Percentiles rank a stretch among this genome's conserved stretches.
phyloP scores from a whole-genome alignment of 2,888 invertebrate genomes.

The Blomia tropicalis region DNA sequence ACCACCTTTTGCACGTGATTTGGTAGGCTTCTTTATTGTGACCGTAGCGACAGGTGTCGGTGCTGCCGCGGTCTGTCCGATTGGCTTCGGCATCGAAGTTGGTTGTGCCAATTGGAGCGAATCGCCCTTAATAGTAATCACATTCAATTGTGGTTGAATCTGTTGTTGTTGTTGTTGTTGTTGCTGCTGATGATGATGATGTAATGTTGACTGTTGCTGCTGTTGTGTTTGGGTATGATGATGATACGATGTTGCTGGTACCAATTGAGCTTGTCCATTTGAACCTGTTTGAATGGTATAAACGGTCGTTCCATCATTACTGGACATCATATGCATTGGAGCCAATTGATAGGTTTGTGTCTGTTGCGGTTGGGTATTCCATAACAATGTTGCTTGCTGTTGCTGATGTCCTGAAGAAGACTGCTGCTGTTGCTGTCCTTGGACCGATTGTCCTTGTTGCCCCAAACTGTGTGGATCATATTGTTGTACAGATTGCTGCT shows the following conservation, averaged over 20 bases:
- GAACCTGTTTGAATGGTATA: not conserved
- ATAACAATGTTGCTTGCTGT: not conserved
- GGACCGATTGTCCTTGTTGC: not conserved
- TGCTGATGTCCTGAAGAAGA: not conserved
- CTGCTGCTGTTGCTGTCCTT: not conserved
- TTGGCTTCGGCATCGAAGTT: not conserved
- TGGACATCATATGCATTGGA: not conserved
- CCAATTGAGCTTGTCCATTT: not conserved
- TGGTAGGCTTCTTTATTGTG: not conserved
- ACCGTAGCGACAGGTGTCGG: not conserved
- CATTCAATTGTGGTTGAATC: not conserved
- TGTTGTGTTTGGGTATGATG: not conserved
- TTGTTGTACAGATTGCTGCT: not conserved
- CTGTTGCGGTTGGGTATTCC: not conserved
- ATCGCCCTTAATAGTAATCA: not conserved
- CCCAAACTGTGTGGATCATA: not conserved
- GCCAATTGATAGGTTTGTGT: not conserved
- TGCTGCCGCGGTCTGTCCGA: not conserved
- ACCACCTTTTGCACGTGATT: not conserved
- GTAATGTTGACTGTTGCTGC: no score
- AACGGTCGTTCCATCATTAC: not conserved
- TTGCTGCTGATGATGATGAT: not conserved
- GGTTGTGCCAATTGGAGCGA: not conserved
- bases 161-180: constrained; percentile 9
- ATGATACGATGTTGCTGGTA: not conserved